phyloP scores from a whole-genome alignment of 2,888 invertebrate genomes.

The Platerodrilus igneus region DNA sequence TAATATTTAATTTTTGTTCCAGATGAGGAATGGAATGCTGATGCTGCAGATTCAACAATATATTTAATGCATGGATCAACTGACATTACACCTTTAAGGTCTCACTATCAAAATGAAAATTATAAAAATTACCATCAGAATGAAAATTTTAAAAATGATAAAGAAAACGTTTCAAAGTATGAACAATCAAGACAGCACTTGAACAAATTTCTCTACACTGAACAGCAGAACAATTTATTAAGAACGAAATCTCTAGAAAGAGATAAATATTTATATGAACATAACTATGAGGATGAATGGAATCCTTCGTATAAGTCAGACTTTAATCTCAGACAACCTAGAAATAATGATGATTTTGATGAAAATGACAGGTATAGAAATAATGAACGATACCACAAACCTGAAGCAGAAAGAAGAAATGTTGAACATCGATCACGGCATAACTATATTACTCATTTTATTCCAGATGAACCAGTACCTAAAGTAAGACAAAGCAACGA shows the following conservation, averaged over 20 bases:
- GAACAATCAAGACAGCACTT: slow-evolving; percentile 37
- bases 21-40: slow-evolving; percentile 75
- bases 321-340: slow-evolving; percentile 15
- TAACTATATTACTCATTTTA: too few relatives aligned
- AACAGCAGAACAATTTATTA: slow-evolving; percentile 10
- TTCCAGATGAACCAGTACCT: slow-evolving; percentile 40
- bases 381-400: slow-evolving; percentile 14
- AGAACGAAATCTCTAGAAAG: slow-evolving; percentile 24
- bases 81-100: slow-evolving; percentile 41
- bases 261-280: slow-evolving; percentile 19
- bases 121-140: slow-evolving; percentile 17
- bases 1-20: slow-evolving; percentile 46
- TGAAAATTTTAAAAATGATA: slow-evolving; percentile 47
- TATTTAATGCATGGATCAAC: slow-evolving; percentile 61
- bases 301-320: slow-evolving; percentile 9
- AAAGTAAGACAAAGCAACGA: slow-evolving; percentile 34
- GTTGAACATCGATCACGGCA: too few relatives aligned
- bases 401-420: slow-evolving; percentile 11
- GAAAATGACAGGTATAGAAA: slow-evolving; percentile 35
- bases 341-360: slow-evolving; percentile 35
- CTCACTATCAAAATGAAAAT: slow-evolving; percentile 20
- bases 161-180: slow-evolving; percentile 41
- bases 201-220: slow-evolving; percentile 24
- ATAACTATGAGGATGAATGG: slow-evolving; percentile 6
- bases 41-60: slow-evolving; percentile 53